These are phyloP conservation scores for Drosophila nigrodunni DNA, from an alignment of 1,140 invertebrate species.

Conservation along the genomic window DNA sequence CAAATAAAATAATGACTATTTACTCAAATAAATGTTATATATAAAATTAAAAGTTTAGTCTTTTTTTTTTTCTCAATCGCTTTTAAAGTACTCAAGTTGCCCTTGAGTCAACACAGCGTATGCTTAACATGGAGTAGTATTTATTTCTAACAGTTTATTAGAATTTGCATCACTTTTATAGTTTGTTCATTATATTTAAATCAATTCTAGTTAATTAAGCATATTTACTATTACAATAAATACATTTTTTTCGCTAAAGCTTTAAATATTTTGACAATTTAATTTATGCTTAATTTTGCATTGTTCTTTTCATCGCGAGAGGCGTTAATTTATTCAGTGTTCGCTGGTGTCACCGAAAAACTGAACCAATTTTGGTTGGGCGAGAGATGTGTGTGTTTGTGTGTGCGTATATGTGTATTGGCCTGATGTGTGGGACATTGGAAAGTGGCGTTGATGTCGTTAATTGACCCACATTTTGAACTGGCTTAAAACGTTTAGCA, in stretches of 20 bases:
- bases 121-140: too few species aligned
- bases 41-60: too few species aligned
- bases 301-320: constrained; percentile 1
- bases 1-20: too few species aligned
- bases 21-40: too few species aligned
- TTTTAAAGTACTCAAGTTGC: too few species aligned
- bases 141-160: too few species aligned
- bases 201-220: not conserved
- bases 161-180: too few species aligned
- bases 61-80: too few species aligned
- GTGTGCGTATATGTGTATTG: not conserved
- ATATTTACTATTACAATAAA: not conserved
- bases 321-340: constrained; percentile 56
- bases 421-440: constrained; percentile 12
- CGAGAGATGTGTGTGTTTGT: not conserved
- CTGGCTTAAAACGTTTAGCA: constrained; percentile 63
- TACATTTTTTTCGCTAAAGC: not conserved
- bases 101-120: too few species aligned
- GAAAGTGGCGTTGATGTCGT: constrained; percentile 61
- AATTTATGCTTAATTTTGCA: constrained; percentile 18
- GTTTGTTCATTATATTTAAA: not conserved
- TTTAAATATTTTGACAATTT: constrained; percentile 6
- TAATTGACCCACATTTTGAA: constrained; percentile 73
- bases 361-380: not conserved
- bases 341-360: constrained; percentile 11